Conservation (phyloP, 2,888 invertebrate genomes). For the Hirudinaria manillensis region DNA sequence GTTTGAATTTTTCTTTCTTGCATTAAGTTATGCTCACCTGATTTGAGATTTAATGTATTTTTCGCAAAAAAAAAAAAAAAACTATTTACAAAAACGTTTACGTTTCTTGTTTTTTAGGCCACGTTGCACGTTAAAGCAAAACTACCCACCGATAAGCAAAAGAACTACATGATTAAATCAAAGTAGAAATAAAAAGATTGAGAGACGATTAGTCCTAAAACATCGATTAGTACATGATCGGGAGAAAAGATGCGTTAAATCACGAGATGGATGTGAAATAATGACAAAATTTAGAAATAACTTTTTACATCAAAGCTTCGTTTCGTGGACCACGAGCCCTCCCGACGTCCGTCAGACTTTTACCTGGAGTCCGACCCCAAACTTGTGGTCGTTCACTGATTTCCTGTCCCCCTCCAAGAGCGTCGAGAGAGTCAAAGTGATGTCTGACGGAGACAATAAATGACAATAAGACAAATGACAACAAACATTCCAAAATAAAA, state of each 20-base stretch:
- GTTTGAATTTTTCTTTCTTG: background rate
- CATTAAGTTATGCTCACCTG: too few relatives aligned
- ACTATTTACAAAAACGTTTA: background rate
- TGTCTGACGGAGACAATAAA: background rate
- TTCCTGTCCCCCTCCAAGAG: conserved; percentile 17
- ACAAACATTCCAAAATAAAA: background rate
- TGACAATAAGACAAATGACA: background rate
- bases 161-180: too few relatives aligned
- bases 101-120: too few relatives aligned
- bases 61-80: conserved; percentile 5
- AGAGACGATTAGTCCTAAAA: conserved; percentile 4
- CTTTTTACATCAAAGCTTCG: conserved; percentile 1
- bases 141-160: too few relatives aligned
- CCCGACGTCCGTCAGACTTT: background rate
- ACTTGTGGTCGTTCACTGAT: conserved; percentile 6
- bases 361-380: conserved; percentile 3
- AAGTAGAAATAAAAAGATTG: too few relatives aligned
- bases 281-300: background rate
- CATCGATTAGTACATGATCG: background rate
- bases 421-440: conserved; percentile 16
- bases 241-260: too few relatives aligned
- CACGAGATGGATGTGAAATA: too few relatives aligned
- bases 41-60: background rate
- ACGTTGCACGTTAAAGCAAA: too few relatives aligned
- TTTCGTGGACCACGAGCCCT: background rate